Evolutionary conservation across 1,140 invertebrate species (phyloP).

Genomic region (Orchesella cincta): DNA sequence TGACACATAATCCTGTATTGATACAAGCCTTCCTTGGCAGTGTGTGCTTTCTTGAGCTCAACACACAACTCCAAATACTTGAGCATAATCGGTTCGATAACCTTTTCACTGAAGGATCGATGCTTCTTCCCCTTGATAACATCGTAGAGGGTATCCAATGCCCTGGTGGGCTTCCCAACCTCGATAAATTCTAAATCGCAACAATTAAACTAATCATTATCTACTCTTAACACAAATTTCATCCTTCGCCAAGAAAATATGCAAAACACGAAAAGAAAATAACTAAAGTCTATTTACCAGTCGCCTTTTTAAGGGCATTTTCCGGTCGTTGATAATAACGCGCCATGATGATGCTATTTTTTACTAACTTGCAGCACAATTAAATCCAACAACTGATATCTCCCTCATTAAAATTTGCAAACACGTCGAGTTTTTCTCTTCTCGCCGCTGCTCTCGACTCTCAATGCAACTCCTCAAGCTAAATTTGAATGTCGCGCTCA

Average conservation of each 20-base stretch:
- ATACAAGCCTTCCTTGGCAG: constrained; percentile 97
- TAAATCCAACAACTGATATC: too few species aligned
- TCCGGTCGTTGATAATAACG: constrained; percentile 92
- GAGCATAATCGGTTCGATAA: constrained; percentile 98
- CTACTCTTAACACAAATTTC: too few species aligned
- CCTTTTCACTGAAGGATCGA: constrained; percentile 92
- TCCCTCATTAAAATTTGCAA: too few species aligned
- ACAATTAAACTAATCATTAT: not conserved
- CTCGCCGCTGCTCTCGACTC: too few species aligned
- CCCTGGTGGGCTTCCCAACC: constrained; percentile 88
- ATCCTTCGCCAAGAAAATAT: too few species aligned
- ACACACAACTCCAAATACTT: constrained; percentile 98
- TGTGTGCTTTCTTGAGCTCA: constrained; percentile 94
- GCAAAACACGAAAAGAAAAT: too few species aligned
- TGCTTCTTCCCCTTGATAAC: constrained; percentile 96
- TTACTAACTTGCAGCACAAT: too few species aligned
- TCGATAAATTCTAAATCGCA: constrained; percentile 79
- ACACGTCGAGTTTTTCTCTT: too few species aligned
- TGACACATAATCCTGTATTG: constrained; percentile 99
- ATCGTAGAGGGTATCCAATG: constrained; percentile 96
- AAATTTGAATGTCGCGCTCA: too few species aligned
- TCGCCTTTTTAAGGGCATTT: constrained; percentile 94
- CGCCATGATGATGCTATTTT: constrained; percentile 78
- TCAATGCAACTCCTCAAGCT: too few species aligned
- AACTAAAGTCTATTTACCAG: constrained; percentile 75